These are phyloP conservation scores for Meloidogyne floridensis DNA, from an alignment of 1,140 invertebrate species.

Conservation along the genomic window DNA sequence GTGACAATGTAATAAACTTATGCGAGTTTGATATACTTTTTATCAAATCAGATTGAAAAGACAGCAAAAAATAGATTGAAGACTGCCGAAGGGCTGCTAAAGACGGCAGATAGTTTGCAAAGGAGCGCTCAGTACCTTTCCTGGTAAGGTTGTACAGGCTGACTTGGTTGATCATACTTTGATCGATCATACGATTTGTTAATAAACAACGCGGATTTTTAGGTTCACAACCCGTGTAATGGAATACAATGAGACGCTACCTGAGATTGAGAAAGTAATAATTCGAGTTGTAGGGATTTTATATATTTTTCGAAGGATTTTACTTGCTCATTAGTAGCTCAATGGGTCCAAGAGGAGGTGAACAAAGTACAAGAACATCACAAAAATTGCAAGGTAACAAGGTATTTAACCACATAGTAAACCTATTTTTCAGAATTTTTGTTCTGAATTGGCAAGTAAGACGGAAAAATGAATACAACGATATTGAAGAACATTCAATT, in stretches of 20 bases:
- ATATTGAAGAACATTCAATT: background rate
- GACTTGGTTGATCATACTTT: background rate
- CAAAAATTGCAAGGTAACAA: slow-evolving; percentile 21
- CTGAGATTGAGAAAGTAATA: slow-evolving; percentile 33
- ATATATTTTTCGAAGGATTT: slow-evolving; percentile 17
- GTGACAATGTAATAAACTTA: background rate
- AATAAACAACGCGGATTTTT: background rate
- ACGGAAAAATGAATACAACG: slow-evolving; percentile 3
- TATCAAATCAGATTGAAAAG: background rate
- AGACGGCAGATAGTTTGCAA: slow-evolving; percentile 35
- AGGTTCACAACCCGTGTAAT: slow-evolving; percentile 23
- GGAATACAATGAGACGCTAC: slow-evolving; percentile 41
- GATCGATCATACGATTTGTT: background rate
- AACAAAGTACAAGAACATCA: slow-evolving; percentile 32
- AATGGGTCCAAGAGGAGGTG: slow-evolving; percentile 36
- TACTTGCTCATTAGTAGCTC: slow-evolving; percentile 20
- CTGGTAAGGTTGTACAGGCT: slow-evolving; percentile 29
- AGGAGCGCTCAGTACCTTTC: slow-evolving; percentile 41
- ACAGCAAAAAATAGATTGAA: slow-evolving; percentile 21
- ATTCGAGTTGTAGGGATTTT: background rate
- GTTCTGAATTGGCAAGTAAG: slow-evolving; percentile 24
- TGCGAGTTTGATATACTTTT: background rate
- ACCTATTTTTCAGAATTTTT: slow-evolving; percentile 20
- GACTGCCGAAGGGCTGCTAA: slow-evolving; percentile 21
- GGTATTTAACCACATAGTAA: background rate